A percentile compares a stretch with the other conserved stretches of the same genome.
These are phyloP conservation scores for Eupithecia subfuscata DNA, from an alignment of 2,888 invertebrate genomes.

Conservation along the genomic window DNA sequence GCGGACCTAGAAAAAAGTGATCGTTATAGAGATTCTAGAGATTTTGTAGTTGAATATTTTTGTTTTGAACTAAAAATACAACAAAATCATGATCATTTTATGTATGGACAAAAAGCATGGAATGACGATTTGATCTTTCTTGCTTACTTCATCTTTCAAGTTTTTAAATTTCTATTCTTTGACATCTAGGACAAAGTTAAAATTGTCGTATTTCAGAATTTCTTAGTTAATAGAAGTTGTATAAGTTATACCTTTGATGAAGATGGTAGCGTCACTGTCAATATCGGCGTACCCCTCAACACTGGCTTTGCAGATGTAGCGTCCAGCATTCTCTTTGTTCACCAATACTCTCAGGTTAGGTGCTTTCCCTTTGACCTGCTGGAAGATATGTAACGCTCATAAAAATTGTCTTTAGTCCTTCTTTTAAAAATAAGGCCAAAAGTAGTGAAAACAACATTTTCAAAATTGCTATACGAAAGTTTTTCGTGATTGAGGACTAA, in stretches of 20 bases:
- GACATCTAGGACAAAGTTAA: neutral
- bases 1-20: slow-evolving; percentile 82
- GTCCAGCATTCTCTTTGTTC: slow-evolving; percentile 90
- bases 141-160: neutral
- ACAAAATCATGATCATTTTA: too few species aligned
- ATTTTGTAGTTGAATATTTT: neutral
- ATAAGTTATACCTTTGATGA: slow-evolving; percentile 86
- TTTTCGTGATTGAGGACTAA: neutral
- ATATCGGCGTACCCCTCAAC: slow-evolving; percentile 95
- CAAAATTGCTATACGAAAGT: neutral
- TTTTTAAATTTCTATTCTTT: neutral
- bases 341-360: slow-evolving; percentile 91
- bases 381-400: slow-evolving; percentile 88
- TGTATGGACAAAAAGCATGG: neutral
- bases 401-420: slow-evolving; percentile 48
- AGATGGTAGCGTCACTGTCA: slow-evolving; percentile 90
- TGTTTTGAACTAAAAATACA: too few species aligned
- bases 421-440: neutral
- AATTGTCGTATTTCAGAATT: neutral
- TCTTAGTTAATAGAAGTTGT: neutral
- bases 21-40: neutral
- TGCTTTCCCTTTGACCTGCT: slow-evolving; percentile 91
- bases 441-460: neutral
- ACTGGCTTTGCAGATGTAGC: slow-evolving; percentile 95
- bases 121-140: neutral